Base-by-base conservation (phyloP, 2,113 vertebrate species). In the Amazona vittata region DNA sequence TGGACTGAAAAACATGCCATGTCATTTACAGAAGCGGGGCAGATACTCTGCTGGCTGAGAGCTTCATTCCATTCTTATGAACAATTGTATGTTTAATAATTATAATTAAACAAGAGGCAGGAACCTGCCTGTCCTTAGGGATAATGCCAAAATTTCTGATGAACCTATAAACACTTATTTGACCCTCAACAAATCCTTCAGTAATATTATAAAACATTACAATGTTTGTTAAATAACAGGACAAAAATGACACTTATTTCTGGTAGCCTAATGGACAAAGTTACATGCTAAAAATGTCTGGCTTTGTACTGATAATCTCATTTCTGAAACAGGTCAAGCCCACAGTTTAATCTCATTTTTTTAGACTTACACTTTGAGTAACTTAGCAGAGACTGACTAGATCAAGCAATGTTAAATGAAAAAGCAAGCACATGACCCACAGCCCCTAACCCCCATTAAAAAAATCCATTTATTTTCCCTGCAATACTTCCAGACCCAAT, bases 391-490 rank as follows among this genome's bases (percentile, higher is more conserved):
- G 29, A 6, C 5, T 28, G 28, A 62, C 19, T 1, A 35, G 19
- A 63, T 9, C 21, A 28, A 62, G 46, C 1, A 43, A 6, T 1
- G 10, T n/a, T 52, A 25, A 10, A 78, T 37, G 31, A 67, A 25
- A 71, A 57, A 41, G 2, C 17, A 74, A 50, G 22, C 8, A 9
- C 71, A 20, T 4, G 26, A 33, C 12, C 14, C 55, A 31, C 4
- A 37, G 0, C 6, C 39, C 12, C 11, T 20, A 9, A 8, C 15
- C 5, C 29, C 6, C 28, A 15, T 6, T 5, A 41, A 60, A 39
- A 41, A 68, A 57, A 3, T 16, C 46, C 43, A 70, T 92, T 86
- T 92, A 25, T 84, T 94, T 92, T 70, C 90, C 77, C 75, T 75
- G 93, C 70, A 90, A 79, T 2, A 78, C 35, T 78, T 85, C 46